Percentiles rank a stretch among this genome's conserved stretches.
Conservation (phyloP, 1,140 invertebrate genomes). For the Anoplolepis gracilipes region DNA sequence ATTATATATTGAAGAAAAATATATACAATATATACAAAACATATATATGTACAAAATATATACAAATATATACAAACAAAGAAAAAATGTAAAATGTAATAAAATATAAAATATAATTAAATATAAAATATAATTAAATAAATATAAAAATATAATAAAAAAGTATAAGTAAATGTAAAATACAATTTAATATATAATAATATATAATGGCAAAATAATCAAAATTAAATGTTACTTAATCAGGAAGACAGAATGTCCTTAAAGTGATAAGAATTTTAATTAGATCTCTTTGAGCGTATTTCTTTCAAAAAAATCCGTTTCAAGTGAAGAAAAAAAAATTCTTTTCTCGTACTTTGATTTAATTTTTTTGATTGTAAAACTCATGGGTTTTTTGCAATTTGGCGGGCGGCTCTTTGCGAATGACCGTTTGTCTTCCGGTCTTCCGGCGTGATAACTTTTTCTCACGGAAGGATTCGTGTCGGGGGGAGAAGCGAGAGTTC, state of each 20-base stretch:
- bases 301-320: background rate
- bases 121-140: too few relatives aligned
- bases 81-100: too few relatives aligned
- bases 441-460: conserved; percentile 47
- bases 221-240: background rate
- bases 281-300: background rate
- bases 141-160: too few relatives aligned
- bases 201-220: background rate
- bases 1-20: too few relatives aligned
- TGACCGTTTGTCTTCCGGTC: conserved; percentile 45
- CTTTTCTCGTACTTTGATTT: conserved; percentile 7
- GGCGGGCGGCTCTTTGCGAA: conserved; percentile 14
- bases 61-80: too few relatives aligned
- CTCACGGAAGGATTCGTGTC: background rate
- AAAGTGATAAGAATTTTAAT: background rate
- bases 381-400: conserved; percentile 37
- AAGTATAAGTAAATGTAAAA: too few relatives aligned
- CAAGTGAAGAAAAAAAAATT: background rate
- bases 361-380: background rate
- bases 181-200: background rate
- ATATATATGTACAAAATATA: too few relatives aligned
- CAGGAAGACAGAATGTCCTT: background rate
- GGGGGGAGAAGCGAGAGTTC: conserved; percentile 7
- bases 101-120: too few relatives aligned
- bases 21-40: too few relatives aligned